Evolutionary conservation across 2,888 invertebrate genomes (phyloP), one percentile per base, ranked within the genome.

Genomic region (Eumacrocentrus americanus): DNA sequence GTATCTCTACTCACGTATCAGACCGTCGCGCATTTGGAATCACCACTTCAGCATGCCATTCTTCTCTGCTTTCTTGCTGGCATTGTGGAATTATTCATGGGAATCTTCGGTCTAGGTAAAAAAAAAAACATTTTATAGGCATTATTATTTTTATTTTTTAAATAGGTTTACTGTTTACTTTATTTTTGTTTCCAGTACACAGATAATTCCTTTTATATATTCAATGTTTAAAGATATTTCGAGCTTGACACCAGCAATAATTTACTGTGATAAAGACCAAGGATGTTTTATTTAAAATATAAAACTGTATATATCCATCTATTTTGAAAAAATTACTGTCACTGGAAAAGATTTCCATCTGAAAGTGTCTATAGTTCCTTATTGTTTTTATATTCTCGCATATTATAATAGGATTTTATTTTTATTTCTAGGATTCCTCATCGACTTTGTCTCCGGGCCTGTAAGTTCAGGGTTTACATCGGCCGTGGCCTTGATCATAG

Each of bases 381-480:
- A 53, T 38, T 38, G 14, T 38, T 38, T n/a, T 12, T 12, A 38
- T 38, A 12, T 12, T 35, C n/a, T 2, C 5, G 3, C 11, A 22
- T 14, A 4, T 25, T 12, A 23, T n/a, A 20, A 11, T 12, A 12
- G 2, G 14, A 2, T 20, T 48, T 44, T 53, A 59, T 65, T 65
- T 59, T 61, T 60, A 78, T 77, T 16, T n/a, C n/a, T 72, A 88
- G 89, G 94, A 55, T 94, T 94, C 79, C 83, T 95, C 63, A 89
- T 94, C 62, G 92, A 94, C 81, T 94, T 95, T 78, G 92, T 95
- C 29, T 94, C 94, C 1, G 92, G 92, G 0, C 94, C 94, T 0
- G 94, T 95, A 0, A 91, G 92, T 1, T 92, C 91, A 0, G 94
- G 93, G 11, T 95, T 95, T 80, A 94, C 94, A 1, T 94, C 94